phyloP scores from a whole-genome alignment of 1,140 invertebrate genomes.

The Cyphomyrmex costatus region DNA sequence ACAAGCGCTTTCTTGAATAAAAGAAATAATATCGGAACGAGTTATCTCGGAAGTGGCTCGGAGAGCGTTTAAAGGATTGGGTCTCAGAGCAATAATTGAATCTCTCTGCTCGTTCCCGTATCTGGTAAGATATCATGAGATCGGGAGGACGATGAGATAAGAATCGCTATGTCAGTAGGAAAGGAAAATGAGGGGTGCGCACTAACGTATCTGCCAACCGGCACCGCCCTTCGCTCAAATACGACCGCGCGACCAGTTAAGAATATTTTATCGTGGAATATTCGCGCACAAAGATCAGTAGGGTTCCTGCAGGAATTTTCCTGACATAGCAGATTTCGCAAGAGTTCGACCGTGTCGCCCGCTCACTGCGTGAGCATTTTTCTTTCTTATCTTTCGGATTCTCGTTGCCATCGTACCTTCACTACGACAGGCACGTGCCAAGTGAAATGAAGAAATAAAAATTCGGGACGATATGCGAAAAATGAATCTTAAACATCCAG shows the following conservation, averaged over 20 bases:
- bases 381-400: constrained; percentile 65
- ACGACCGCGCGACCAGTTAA: constrained; percentile 69
- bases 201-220: constrained; percentile 66
- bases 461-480: constrained; percentile 38
- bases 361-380: constrained; percentile 63
- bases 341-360: constrained; percentile 20
- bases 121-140: constrained; percentile 58
- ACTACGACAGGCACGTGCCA: constrained; percentile 50
- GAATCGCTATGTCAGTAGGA: constrained; percentile 54
- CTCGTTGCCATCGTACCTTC: not conserved
- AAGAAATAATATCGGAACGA: constrained; percentile 61
- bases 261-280: constrained; percentile 81
- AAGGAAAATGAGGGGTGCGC: constrained; percentile 52
- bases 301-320: constrained; percentile 71
- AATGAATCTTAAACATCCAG: constrained; percentile 55
- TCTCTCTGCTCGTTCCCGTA: constrained; percentile 54
- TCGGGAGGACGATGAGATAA: constrained; percentile 63
- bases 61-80: constrained; percentile 71
- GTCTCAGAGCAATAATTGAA: constrained; percentile 63
- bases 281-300: constrained; percentile 60
- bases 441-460: constrained; percentile 67
- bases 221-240: constrained; percentile 69
- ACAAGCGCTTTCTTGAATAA: constrained; percentile 41
- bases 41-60: constrained; percentile 72
- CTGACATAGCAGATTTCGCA: constrained; percentile 74